Evolutionary conservation across 2,797 vertebrate species (phyloP), one percentile per base, ranked within the genome.

Genomic region (Chiroxiphia lanceolata): DNA sequence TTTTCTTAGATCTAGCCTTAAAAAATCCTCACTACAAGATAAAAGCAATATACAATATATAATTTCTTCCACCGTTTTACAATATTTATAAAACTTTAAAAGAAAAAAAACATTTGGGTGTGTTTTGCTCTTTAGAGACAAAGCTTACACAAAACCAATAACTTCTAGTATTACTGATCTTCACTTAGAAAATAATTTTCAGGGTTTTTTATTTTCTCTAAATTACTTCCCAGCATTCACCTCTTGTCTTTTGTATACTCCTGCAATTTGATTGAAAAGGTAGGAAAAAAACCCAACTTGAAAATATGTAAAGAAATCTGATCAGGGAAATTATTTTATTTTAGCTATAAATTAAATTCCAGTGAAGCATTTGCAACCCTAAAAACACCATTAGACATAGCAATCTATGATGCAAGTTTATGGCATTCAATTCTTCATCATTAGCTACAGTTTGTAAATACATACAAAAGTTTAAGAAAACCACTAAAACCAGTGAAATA

Each of bases 221-320:
- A 72, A 79, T 48, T 54, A 77, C 20, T 84, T 82, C 14, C 44
- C 23, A 76, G 13, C 29, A 92, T 13, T 9, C 18, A 57, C 9
- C 31, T 64, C 64, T 61, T 70, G 1, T 25, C 25, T 82, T 83
- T 57, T 59, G 16, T n/a, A 60, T 10, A 33, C 10, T 72, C 38
- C 47, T 68, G 34, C 25, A 74, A 59, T 75, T 92, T 74, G 33
- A 64, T 64, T 23, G 0, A 50, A 78, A 76, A 63, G 2, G 2
- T 29, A 4, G 6, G 9, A 1, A 3, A 22, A 36, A 26, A 33
- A 4, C 0, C 5, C 29, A n/a, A 17, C 50, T 53, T 81, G 14
- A 61, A 92, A 90, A 77, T 33, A 89, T 10, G 19, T 40, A 75
- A 71, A 59, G 18, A 92, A 87, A 61, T 67, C 20, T 53, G 27